Evolutionary conservation across 2,113 vertebrate species (phyloP), one percentile per base, ranked within the genome.

Genomic region (Mugil cephalus): DNA sequence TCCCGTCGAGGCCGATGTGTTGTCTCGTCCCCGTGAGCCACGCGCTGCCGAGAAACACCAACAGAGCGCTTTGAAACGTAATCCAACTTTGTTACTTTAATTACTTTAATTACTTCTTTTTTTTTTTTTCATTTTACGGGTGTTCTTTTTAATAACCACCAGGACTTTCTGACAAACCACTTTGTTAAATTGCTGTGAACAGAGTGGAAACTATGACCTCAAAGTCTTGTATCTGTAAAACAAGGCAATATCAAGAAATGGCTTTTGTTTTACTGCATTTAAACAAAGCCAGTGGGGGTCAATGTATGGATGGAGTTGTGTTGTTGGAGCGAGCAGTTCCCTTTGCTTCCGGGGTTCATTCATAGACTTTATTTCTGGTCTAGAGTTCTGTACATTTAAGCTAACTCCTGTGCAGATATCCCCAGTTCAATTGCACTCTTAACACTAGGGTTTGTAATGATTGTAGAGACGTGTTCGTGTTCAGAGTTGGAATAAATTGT

Each of bases 151-250:
- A 48, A 69, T 42, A 61, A 54, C 54, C 48, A 54, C 38, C 35
- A 30, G 21, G 36, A 52, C 65, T 74, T 74, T 84, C 54, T 67
- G 42, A 85, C 74, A 80, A 85, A 82, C 64, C 69, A 42, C 50
- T 88, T 87, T 73, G 63, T 38, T 55, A 36, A 73, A 75, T 47
- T 40, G 42, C 62, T 24, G 3, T 65, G 54, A 68, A 60, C 61
- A 0, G 36, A 69, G 42, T 76, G 89, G 85, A 92, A 92, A 91
- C 81, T 84, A 55, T 86, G 79, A 91, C 55, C 74, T 52, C n/a
- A n/a, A 6, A 2, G 38, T 59, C 6, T 50, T 52, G 15, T 72
- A 62, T 71, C 40, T 51, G 54, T 54, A 69, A 71, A 59, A 65
- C 8, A 65, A 52, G 52, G 36, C 53, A 38, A 69, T 62, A 56